Conservation (phyloP, 2,888 invertebrate genomes). For the Acrobeloides nanus region DNA sequence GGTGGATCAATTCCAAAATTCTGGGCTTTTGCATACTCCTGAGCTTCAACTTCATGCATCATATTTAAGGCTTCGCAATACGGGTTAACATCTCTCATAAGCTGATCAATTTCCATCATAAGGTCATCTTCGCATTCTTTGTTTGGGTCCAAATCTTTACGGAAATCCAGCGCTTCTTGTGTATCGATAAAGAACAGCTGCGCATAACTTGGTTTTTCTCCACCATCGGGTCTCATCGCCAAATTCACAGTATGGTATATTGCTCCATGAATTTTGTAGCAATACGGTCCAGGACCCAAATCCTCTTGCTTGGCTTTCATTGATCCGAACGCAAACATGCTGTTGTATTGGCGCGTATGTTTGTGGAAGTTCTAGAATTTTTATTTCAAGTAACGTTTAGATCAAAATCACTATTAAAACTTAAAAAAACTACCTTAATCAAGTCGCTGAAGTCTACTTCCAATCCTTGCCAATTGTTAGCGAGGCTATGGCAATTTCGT, state of each 20-base stretch:
- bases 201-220: constrained; percentile 6
- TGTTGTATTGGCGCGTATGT: constrained; percentile 7
- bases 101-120: constrained; percentile 13
- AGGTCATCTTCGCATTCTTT: constrained; percentile 6
- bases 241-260: constrained; percentile 14
- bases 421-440: too few relatives aligned
- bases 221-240: constrained; percentile 2
- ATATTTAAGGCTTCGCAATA: constrained; percentile 16
- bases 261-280: constrained; percentile 9
- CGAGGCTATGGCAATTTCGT: too few relatives aligned
- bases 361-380: constrained; percentile 5
- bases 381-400: too few relatives aligned
- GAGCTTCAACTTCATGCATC: constrained; percentile 19
- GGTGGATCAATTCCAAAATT: constrained; percentile 5
- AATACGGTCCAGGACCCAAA: constrained; percentile 3
- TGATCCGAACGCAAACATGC: constrained; percentile 7
- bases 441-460: too few relatives aligned
- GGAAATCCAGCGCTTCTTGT: constrained; percentile 12
- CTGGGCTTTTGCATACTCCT: constrained; percentile 8
- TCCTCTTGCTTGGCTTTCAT: constrained; percentile 12
- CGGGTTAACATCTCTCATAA: constrained; percentile 12
- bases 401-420: too few relatives aligned
- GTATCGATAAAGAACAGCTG: constrained; percentile 19
- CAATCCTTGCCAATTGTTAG: too few relatives aligned
- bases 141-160: constrained; percentile 12